phyloP scores from a whole-genome alignment of 2,888 invertebrate species.

The Hipparchia sbordonii region DNA sequence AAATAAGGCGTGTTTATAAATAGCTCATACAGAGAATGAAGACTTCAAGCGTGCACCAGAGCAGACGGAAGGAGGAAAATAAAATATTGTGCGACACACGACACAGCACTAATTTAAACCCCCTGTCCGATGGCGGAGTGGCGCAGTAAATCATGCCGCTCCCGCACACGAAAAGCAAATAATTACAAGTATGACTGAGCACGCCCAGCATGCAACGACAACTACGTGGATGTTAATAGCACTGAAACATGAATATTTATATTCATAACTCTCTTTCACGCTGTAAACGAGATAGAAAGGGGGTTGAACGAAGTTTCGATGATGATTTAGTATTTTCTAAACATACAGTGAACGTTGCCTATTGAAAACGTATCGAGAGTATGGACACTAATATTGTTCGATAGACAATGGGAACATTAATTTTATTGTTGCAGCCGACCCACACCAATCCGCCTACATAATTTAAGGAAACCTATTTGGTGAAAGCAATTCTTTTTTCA shows the following conservation, averaged over 20 bases:
- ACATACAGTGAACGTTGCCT: background rate
- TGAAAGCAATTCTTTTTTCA: background rate
- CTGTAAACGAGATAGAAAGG: constrained; percentile 3
- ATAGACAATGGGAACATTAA: constrained; percentile 22
- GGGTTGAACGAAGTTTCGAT: constrained; percentile 4
- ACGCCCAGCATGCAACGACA: constrained; percentile 67
- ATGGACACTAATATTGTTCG: background rate
- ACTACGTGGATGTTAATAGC: constrained; percentile 63
- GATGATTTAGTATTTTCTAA: background rate
- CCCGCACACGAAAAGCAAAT: constrained; percentile 72
- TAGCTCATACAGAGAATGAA: constrained; percentile 66
- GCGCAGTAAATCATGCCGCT: constrained; percentile 74
- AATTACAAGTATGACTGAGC: constrained; percentile 61
- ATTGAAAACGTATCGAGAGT: background rate
- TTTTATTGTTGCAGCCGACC: constrained; percentile 4
- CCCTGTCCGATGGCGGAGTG: constrained; percentile 62
- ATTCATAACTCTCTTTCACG: constrained; percentile 12
- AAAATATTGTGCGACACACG: constrained; percentile 75
- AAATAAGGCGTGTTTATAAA: constrained; percentile 74
- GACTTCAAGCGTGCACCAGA: constrained; percentile 62
- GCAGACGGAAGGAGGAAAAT: constrained; percentile 62
- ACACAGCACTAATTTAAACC: constrained; percentile 74
- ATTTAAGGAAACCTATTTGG: background rate
- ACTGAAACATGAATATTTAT: constrained; percentile 61
- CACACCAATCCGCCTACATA: background rate